These are phyloP conservation scores for Diadema setosum DNA, from an alignment of 35 echinoderm and acorn worm species.

Conservation along the genomic window DNA sequence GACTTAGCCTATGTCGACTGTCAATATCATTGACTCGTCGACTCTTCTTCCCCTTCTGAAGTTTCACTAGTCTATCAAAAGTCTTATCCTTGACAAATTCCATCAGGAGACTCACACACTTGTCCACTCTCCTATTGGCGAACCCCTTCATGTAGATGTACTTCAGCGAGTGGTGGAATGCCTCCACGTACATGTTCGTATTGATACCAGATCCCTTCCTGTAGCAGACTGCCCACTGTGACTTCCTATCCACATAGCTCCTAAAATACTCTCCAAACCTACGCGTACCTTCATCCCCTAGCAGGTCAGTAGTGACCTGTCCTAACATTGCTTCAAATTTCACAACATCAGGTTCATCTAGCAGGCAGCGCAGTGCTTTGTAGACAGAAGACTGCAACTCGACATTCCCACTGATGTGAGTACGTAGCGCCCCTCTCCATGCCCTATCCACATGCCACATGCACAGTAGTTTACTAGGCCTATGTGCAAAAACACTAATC, in stretches of 20 bases:
- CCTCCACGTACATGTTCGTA: not conserved
- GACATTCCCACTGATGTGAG: not conserved
- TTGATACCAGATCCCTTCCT: not conserved
- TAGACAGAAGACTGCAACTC: not conserved
- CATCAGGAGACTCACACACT: not conserved
- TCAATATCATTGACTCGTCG: not conserved
- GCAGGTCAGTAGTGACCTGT: not conserved
- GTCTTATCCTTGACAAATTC: not conserved
- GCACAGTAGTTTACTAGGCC: not conserved
- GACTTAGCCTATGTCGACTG: not conserved
- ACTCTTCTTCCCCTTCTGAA: too few species aligned
- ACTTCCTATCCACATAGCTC: not conserved
- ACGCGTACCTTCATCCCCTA: not conserved
- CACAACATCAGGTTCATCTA: not conserved
- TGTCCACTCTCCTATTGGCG: not conserved
- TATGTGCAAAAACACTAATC: not conserved
- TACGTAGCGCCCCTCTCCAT: not conserved
- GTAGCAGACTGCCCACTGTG: not conserved
- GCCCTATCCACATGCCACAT: too few species aligned
- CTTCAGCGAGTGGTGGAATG: not conserved
- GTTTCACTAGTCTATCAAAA: not conserved
- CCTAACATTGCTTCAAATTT: not conserved
- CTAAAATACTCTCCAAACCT: not conserved
- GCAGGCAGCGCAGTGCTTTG: not conserved
- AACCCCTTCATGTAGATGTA: constrained; percentile 3